phyloP scores from a whole-genome alignment of 2,113 vertebrate species.

The Riparia riparia region DNA sequence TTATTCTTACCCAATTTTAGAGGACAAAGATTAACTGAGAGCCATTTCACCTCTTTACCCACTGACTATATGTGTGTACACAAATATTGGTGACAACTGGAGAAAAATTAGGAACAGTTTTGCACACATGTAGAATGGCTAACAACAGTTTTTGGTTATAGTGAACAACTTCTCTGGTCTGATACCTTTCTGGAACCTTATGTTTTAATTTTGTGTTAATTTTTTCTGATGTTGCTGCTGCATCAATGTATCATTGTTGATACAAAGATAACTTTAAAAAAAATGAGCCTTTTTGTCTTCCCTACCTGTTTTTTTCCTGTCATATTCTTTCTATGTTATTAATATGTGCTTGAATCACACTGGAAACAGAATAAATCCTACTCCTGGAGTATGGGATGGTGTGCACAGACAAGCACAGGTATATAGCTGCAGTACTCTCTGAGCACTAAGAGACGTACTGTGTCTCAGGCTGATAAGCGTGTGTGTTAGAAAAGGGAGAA shows the following conservation, averaged over 20 bases:
- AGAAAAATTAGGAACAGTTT: not conserved
- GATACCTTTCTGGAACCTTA: not conserved
- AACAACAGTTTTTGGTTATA: not conserved
- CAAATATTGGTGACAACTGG: not conserved
- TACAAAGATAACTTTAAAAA: not conserved
- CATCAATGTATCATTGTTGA: not conserved
- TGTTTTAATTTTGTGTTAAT: not conserved
- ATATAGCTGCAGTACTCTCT: not conserved
- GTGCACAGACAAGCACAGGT: not conserved
- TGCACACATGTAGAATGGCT: not conserved
- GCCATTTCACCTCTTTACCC: not conserved
- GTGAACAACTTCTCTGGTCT: not conserved
- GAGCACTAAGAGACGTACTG: not conserved
- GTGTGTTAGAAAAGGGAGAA: not conserved
- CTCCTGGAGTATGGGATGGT: not conserved
- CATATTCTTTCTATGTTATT: not conserved
- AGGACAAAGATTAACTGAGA: not conserved
- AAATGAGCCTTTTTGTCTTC: not conserved
- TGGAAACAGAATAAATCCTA: not conserved
- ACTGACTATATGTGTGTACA: fast-evolving
- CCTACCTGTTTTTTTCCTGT: not conserved
- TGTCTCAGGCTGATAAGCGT: not conserved
- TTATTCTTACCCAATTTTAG: not conserved
- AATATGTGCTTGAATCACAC: not conserved
- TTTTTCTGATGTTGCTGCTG: not conserved